Base-by-base conservation (phyloP, 2,888 invertebrate genomes). In the Cephus spinipes region DNA sequence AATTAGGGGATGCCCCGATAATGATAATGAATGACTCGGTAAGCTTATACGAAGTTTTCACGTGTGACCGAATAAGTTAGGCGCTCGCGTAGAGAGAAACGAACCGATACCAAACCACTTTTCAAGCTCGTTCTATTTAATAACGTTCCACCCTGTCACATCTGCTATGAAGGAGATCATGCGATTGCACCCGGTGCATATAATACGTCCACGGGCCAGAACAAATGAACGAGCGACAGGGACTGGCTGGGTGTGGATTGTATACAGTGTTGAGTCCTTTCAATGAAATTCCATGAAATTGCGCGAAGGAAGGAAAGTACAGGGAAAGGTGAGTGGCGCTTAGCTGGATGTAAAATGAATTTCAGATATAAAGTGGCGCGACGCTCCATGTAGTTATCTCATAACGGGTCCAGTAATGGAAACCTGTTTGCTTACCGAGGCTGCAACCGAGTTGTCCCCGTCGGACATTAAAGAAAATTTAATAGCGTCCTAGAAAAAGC, bases 1-100 rank as follows among this genome's bases (percentile, higher is more conserved):
- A 89, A 90, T 90, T 89, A 89, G 80, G 81, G 86, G 81, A 84
- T 86, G 82, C 83, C 69, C 77, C 79, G 85, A 84, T 88, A 87
- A 87, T 83, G 84, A 84, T 86, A 86, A 84, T 83, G 83, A 85
- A 85, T 84, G 81, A 82, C 79, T 82, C 77, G 77, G 34, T 74
- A 79, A 77, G 76, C 73, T 75, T 23, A 55, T 55, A 55, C 15
- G 23, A 23, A 55, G 23, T 55, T 55, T 55, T 23, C 55, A 23
- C 55, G 55, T 55, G 9, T 55, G 23, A 23, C 9, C 55, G 23
- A 55, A 23, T 23, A 23, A 55, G 55, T 23, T 23, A 23, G 9
- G 55, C 55, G 23, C 55, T 9, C 23, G 23, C 55, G 55, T 9
- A 55, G 55, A 55, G 55, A 55, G 23, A 55, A 55, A 55, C 23